Evolutionary conservation across 2,113 vertebrate species (phyloP), one percentile per base, ranked within the genome.

Genomic region (Platichthys flesus): DNA sequence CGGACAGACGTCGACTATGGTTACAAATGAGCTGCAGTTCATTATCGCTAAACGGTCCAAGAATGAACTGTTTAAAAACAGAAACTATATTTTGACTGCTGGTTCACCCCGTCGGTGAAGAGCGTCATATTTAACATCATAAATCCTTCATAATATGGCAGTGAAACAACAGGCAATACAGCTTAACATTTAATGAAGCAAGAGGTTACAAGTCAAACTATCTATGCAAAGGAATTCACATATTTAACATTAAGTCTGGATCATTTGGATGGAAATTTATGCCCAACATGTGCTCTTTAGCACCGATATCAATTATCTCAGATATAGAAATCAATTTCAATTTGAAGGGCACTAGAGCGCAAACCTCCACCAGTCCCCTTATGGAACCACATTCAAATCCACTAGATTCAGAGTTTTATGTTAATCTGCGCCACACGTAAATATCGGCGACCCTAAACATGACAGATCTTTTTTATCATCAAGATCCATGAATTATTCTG

Each of bases 1-100:
- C 6, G 40, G 58, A 67, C 64, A 57, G 69, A 67, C 20, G 20
- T 21, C 76, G 64, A 78, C 66, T 70, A 40, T 62, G 63, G 52
- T 79, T 78, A 74, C 62, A 78, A 73, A 60, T 65, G 81, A 42
- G 62, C 45, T 72, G 59, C 74, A 80, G 70, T 56, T 66, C 40
- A 42, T 42, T 42, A 42, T 42, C 40, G 10, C 40, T 10, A 9
- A 13, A 40, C 2, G 10, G 2, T 40, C 9, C 9, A 40, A 12
- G 37, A 61, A 56, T 76, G 47, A 40, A 42, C 45, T 2, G 8
- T 63, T 71, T 16, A 71, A 13, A 37, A 59, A 31, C 20, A 54
- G 51, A 54, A 9, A 54, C 7, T 20, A 21, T n/a, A 5, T 57
- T 13, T 42, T 63, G 62, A 70, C 74, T 47, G n/a, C 40, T 52